phyloP scores from a whole-genome alignment of 2,113 vertebrate species.

The Python bivittatus region DNA sequence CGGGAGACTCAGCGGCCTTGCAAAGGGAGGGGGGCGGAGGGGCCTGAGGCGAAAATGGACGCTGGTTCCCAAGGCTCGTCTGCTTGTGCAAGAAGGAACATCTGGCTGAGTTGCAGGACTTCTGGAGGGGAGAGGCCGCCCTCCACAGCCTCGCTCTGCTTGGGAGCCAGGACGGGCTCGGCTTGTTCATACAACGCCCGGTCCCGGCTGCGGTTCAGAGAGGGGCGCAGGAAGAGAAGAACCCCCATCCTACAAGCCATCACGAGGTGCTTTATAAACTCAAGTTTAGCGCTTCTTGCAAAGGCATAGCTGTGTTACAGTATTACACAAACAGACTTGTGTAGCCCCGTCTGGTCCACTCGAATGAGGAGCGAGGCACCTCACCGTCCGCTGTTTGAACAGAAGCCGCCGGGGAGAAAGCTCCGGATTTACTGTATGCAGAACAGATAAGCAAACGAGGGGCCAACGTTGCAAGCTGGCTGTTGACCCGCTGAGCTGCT shows the following conservation, averaged over 20 bases:
- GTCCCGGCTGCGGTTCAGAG: not conserved
- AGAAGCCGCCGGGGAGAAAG: not conserved
- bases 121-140: not conserved
- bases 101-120: not conserved
- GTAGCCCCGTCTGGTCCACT: not conserved
- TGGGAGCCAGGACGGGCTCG: not conserved
- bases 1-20: not conserved
- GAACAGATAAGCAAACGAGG: not conserved
- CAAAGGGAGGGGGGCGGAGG: fast-evolving
- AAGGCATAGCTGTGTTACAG: not conserved
- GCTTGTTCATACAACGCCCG: not conserved
- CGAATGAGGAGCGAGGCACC: not conserved
- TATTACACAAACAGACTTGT: not conserved
- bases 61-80: no score
- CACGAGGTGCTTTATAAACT: not conserved
- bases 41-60: no score
- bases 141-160: not conserved
- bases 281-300: not conserved
- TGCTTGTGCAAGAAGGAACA: not conserved
- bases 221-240: not conserved
- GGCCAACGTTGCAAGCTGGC: not conserved
- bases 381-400: not conserved
- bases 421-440: not conserved
- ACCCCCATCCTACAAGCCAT: not conserved
- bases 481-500: not conserved